Evolutionary conservation across 1,140 invertebrate genomes (phyloP).

Genomic region (Mya arenaria): DNA sequence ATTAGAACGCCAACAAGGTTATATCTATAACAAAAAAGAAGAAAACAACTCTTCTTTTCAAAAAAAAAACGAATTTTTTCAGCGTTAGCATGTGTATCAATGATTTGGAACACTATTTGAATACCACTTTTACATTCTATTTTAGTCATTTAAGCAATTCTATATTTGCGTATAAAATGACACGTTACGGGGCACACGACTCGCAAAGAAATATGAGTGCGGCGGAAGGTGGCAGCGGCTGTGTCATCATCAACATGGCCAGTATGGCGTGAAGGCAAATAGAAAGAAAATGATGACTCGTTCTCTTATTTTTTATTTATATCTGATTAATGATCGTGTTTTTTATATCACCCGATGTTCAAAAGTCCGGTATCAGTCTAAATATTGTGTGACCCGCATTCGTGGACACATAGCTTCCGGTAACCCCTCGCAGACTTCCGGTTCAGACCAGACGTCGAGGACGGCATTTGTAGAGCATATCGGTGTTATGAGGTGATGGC

Average conservation of each 20-base stretch:
- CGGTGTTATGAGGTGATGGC: conserved; percentile 35
- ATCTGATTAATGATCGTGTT: background rate
- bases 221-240: conserved; percentile 65
- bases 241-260: conserved; percentile 63
- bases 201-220: conserved; percentile 59
- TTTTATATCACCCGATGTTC: conserved; percentile 30
- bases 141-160: no score
- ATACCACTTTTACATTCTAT: no score
- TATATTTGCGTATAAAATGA: conserved; percentile 62
- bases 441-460: background rate
- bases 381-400: conserved; percentile 61
- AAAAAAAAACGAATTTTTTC: no score
- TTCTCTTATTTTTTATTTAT: no score
- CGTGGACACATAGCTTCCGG: conserved; percentile 53
- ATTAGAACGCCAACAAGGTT: no score
- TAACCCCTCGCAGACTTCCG: conserved; percentile 8
- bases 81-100: no score
- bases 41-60: no score
- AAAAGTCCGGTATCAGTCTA: conserved; percentile 37
- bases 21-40: no score
- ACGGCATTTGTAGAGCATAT: conserved; percentile 45
- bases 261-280: conserved; percentile 5
- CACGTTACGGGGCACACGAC: conserved; percentile 52
- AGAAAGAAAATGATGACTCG: background rate
- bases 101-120: no score